These are phyloP conservation scores for Busseola fusca DNA, from an alignment of 2,888 invertebrate genomes.

Conservation along the genomic window DNA sequence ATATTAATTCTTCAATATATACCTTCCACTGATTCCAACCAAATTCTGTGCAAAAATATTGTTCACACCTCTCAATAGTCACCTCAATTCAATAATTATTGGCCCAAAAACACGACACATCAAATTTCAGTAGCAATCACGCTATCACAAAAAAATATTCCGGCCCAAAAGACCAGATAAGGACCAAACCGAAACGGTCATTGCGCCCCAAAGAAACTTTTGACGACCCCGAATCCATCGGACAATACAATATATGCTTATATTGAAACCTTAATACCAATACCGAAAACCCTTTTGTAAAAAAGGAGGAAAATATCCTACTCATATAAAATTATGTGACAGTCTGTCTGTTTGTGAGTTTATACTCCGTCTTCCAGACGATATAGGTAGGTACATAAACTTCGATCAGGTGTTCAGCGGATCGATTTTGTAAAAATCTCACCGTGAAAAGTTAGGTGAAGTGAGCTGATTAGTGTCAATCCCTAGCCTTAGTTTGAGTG, in stretches of 20 bases:
- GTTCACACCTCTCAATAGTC: background rate
- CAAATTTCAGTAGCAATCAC: conserved; percentile 19
- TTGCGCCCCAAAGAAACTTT: conserved; percentile 65
- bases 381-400: too few species aligned
- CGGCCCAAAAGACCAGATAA: conserved; percentile 37
- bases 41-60: too few species aligned
- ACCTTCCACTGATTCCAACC: too few species aligned
- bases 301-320: conserved; percentile 58
- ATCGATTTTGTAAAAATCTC: too few species aligned
- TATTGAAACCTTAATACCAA: conserved; percentile 67
- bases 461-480: too few species aligned
- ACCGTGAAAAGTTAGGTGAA: too few species aligned
- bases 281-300: conserved; percentile 69
- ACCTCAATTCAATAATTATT: background rate
- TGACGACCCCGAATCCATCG: conserved; percentile 73
- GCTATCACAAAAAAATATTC: background rate
- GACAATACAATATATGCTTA: conserved; percentile 72
- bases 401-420: too few species aligned
- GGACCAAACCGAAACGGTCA: conserved; percentile 51
- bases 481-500: too few species aligned
- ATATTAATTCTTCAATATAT: too few species aligned
- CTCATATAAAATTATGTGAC: background rate
- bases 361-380: too few species aligned
- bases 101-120: background rate
- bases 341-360: conserved; percentile 2